Evolutionary conservation across 2,888 invertebrate genomes (phyloP), one percentile per base, ranked within the genome.

Genomic region (Agrilus mali): DNA sequence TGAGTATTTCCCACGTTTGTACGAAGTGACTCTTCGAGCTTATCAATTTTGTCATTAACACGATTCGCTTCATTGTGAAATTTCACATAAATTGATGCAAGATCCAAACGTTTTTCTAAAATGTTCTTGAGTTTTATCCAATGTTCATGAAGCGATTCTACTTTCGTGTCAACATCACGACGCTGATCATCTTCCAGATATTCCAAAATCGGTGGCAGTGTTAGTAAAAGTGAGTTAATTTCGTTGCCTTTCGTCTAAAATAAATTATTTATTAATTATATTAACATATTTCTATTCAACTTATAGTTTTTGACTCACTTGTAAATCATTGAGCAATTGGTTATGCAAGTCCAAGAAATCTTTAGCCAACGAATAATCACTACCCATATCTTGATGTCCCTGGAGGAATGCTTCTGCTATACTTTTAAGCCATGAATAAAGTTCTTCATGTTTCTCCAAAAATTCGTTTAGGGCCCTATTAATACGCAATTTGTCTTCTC

Each of bases 311-410:
- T 27, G 27, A 16, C 65, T 61, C 62, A 82, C 82, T 71, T 77
- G 76, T 50, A 87, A 68, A 62, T 88, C 86, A 55, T 75, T 77
- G 55, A 82, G 73, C 39, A 87, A 65, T 56, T 81, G 77, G 53
- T 78, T 77, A 61, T 88, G 86, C 51, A 81, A 69, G 55, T 80
- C 73, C 48, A 84, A 70, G 61, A 86, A 87, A 60, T 84, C 82
- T 55, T 76, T 74, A 36, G 84, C 80, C 65, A 75, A 72, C 7
- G 70, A 64, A 22, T 78, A 59, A 57, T 76, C 74, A 41, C 73
- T 74, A n/a, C 87, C 87, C 78, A 87, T 80, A 55, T 83, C 78
- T 48, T 77, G 74, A 56, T 83, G 80, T 34, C 80, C 78, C 55
- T 78, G 77, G 37, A 88, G 67, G 58, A 84, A 84, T 40, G 78